These are phyloP conservation scores for Nibea coibor DNA, from an alignment of 2,113 vertebrate genomes.

Conservation along the genomic window DNA sequence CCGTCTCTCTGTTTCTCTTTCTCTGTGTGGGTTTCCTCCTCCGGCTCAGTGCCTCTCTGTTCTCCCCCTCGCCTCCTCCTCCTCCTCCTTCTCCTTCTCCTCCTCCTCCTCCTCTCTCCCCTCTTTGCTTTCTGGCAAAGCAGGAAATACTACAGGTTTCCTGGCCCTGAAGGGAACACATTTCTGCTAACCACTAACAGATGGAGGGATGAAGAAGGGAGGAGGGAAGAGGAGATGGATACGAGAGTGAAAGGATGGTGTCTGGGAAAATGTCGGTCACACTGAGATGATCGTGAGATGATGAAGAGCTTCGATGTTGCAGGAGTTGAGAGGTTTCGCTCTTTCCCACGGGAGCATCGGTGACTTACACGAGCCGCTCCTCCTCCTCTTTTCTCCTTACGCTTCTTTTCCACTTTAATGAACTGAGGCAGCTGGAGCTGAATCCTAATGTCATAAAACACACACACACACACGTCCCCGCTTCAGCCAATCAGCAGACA, in stretches of 20 bases:
- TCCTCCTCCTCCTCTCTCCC: slow-evolving; percentile 10
- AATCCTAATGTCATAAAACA: slow-evolving; percentile 32
- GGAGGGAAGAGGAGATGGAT: slow-evolving; percentile 45
- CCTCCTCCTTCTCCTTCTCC: slow-evolving; percentile 7
- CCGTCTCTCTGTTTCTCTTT: slow-evolving; percentile 52
- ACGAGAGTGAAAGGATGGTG: slow-evolving; percentile 22
- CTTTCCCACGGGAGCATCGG: neutral
- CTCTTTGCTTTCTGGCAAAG: slow-evolving; percentile 31
- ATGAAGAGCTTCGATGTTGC: slow-evolving; percentile 29
- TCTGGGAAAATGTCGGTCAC: slow-evolving; percentile 14
- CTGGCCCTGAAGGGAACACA: slow-evolving; percentile 77
- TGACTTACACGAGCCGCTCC: neutral
- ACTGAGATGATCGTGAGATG: slow-evolving; percentile 11
- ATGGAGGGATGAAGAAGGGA: slow-evolving; percentile 73
- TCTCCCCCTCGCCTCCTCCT: slow-evolving; percentile 21
- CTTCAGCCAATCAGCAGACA: neutral
- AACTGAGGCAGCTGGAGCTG: slow-evolving; percentile 28
- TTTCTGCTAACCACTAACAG: slow-evolving; percentile 80
- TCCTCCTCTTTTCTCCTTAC: slow-evolving; percentile 1
- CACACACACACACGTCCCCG: neutral
- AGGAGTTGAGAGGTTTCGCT: slow-evolving; percentile 12
- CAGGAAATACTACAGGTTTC: slow-evolving; percentile 83
- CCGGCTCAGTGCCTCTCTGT: slow-evolving; percentile 59
- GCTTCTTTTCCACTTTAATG: slow-evolving; percentile 19
- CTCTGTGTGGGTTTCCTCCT: slow-evolving; percentile 58